Conservation (phyloP, 2,797 vertebrate genomes). For the Perdix hodgsoniae region DNA sequence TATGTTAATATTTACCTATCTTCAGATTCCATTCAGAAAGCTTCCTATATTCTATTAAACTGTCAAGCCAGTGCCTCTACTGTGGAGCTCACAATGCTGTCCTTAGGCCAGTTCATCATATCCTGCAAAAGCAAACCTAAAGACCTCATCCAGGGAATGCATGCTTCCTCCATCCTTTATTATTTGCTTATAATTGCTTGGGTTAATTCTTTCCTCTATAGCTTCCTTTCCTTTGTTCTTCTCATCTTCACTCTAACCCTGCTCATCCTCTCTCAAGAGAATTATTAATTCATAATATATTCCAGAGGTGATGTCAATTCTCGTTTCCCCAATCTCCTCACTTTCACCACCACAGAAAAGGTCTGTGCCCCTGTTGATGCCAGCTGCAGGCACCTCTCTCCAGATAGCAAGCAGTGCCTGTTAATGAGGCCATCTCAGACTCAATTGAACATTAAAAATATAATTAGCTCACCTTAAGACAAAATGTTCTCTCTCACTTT, state of each 20-base stretch:
- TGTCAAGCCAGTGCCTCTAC: neutral
- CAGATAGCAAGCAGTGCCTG: neutral
- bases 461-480: neutral
- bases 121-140: neutral
- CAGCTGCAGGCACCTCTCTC: neutral
- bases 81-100: rapidly evolving
- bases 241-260: neutral
- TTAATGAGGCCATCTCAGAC: neutral
- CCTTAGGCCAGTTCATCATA: neutral
- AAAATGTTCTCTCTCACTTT: neutral
- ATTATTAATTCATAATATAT: neutral
- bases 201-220: neutral
- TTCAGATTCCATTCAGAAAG: neutral
- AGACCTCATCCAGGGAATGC: neutral
- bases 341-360: neutral
- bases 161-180: neutral
- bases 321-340: neutral
- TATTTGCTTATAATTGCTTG: neutral
- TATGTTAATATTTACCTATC: neutral
- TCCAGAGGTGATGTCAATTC: neutral
- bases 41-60: neutral
- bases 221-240: neutral
- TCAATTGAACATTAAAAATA: neutral
- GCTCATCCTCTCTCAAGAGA: neutral
- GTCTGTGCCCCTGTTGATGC: neutral